A percentile compares a stretch with the other conserved stretches of the same genome.
These are phyloP conservation scores for Chlorospingus flavigularis DNA, from an alignment of 2,797 vertebrate genomes.

Conservation along the genomic window DNA sequence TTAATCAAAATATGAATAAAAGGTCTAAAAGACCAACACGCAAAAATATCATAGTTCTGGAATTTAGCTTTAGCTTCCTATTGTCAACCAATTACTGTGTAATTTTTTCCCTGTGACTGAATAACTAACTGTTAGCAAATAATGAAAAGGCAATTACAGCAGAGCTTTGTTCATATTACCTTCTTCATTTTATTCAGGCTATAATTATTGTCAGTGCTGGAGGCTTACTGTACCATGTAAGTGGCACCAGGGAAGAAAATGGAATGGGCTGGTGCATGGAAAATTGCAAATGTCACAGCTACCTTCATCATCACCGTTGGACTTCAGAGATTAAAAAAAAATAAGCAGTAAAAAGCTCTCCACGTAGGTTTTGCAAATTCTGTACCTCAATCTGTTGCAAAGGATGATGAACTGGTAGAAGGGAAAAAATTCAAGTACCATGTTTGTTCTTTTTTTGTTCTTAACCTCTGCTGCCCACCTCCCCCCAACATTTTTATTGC, in stretches of 20 bases:
- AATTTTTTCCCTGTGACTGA: conserved; percentile 97
- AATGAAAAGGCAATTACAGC: conserved; percentile 99
- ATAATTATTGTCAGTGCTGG: conserved; percentile 98
- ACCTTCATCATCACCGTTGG: conserved; percentile 91
- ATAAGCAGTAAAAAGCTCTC: conserved; percentile 65
- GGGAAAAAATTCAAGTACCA: conserved; percentile 38
- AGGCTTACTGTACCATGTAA: conserved; percentile 98
- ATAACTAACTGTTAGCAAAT: conserved; percentile 99
- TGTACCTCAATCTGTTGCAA: conserved; percentile 81
- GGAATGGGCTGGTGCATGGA: conserved; percentile 96
- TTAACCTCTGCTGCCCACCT: not conserved
- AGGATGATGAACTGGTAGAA: conserved; percentile 69
- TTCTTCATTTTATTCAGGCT: conserved; percentile 95
- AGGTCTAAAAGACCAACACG: conserved; percentile 79
- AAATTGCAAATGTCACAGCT: conserved; percentile 99
- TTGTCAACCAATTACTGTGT: conserved; percentile 99
- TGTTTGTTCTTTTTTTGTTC: conserved; percentile 73
- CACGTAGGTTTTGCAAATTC: conserved; percentile 81
- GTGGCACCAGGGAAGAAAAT: conserved; percentile 96
- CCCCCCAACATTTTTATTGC: not conserved
- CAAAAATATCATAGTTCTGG: conserved; percentile 91
- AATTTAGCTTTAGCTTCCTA: conserved; percentile 92
- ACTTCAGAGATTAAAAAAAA: conserved; percentile 82
- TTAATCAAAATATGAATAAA: conserved; percentile 91
- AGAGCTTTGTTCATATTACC: conserved; percentile 97